Evolutionary conservation across 2,113 vertebrate species (phyloP), one percentile per base, ranked within the genome.

Genomic region (Amphilophus citrinellus): DNA sequence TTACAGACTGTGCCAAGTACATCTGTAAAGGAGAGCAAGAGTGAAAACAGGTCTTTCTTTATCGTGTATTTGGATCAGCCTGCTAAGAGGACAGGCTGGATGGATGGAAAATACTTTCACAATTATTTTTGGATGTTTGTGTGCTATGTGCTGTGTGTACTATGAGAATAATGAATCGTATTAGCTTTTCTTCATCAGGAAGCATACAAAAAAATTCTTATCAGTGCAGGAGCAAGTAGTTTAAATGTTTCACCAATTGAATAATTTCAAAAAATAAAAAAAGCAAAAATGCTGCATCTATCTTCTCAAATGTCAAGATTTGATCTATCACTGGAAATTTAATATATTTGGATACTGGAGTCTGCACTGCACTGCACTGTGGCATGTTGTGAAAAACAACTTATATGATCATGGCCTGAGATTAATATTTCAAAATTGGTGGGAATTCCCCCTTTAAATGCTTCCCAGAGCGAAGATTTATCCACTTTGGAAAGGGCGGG

Each of bases 31-130:
- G 42, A 63, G 83, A 9, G 79, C 8, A 76, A 35, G 83, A 62
- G 71, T 62, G 84, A 77, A 86, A 87, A 94, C 92, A 91, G 88
- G 66, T 85, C 79, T 77, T 20, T 61, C 80, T 90, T 91, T 91
- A 88, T 92, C 88, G 81, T 80, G 80, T 86, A 71, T 71, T 88
- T 87, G 84, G 79, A 75, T 15, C 73, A 35, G 65, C 32, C 65
- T 53, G 62, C 58, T 66, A 17, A 82, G 27, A 61, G 20, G 81
- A 82, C 32, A 56, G 65, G 81, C 20, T 8, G 79, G 84, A 58
- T 8, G 30, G 22, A 83, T 58, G 80, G 80, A 77, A 68, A 78
- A 61, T 37, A n/a, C 53, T 56, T 53, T 73, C 27, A 35, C 68
- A 73, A 73, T 73, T 73, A 56, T 73, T 73, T 71, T 47, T 82